A percentile compares a stretch with the other conserved stretches of the same genome.
These are phyloP conservation scores for Mythimna impura DNA, from an alignment of 2,888 invertebrate species.

Conservation along the genomic window DNA sequence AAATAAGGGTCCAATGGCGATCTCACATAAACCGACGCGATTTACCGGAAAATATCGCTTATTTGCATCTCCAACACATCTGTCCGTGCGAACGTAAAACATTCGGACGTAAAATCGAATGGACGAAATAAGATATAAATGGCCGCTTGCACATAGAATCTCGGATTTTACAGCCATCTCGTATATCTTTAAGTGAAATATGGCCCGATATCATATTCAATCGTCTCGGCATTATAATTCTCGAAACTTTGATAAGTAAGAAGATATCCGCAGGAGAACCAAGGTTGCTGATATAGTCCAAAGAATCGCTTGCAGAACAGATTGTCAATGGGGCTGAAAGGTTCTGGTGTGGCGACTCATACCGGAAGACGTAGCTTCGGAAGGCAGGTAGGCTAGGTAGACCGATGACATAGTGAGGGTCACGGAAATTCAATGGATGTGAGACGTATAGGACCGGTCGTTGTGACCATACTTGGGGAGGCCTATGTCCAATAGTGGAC, in stretches of 20 bases:
- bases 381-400: too few species aligned
- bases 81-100: slow-evolving; percentile 77
- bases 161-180: slow-evolving; percentile 82
- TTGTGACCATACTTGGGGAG: too few species aligned
- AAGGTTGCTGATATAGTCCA: too few species aligned
- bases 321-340: too few species aligned
- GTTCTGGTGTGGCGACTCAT: too few species aligned
- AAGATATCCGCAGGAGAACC: too few species aligned
- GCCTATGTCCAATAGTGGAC: too few species aligned
- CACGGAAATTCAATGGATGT: too few species aligned
- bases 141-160: slow-evolving; percentile 79
- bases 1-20: slow-evolving; percentile 77
- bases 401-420: too few species aligned
- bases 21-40: slow-evolving; percentile 78
- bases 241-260: slow-evolving; percentile 67
- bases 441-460: too few species aligned
- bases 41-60: slow-evolving; percentile 83
- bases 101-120: slow-evolving; percentile 81
- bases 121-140: slow-evolving; percentile 85
- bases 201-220: slow-evolving; percentile 78
- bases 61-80: slow-evolving; percentile 85
- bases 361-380: too few species aligned
- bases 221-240: slow-evolving; percentile 73
- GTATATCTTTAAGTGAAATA: slow-evolving; percentile 82
- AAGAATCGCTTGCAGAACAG: too few species aligned